Conservation (phyloP, 2,113 vertebrate species). For the Pseudopodoces humilis region DNA sequence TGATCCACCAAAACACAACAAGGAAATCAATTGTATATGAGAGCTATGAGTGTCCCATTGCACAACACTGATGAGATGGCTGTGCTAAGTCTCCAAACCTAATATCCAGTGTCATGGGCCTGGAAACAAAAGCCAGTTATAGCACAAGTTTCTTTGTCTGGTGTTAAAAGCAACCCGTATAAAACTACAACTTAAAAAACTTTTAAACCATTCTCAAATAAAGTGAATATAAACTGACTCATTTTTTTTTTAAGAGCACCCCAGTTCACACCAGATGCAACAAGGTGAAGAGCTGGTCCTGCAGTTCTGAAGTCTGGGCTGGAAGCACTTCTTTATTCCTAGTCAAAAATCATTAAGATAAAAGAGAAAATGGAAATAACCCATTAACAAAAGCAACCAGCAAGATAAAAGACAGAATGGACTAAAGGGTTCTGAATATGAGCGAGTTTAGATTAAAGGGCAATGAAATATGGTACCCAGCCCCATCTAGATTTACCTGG, state of each 20-base stretch:
- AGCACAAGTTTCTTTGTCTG: not conserved
- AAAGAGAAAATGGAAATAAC: slow-evolving; percentile 21
- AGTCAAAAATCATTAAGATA: not conserved
- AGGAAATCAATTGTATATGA: not conserved
- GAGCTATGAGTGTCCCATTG: not conserved
- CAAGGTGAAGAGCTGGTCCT: not conserved
- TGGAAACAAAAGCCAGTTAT: not conserved
- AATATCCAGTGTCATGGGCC: slow-evolving; percentile 9
- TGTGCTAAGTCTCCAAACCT: not conserved
- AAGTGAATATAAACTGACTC: not conserved
- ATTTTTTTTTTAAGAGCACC: not conserved
- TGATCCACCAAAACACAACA: not conserved
- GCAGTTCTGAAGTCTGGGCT: not conserved
- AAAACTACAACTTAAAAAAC: not conserved
- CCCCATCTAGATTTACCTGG: slow-evolving; percentile 3
- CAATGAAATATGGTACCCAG: not conserved
- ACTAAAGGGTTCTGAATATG: not conserved
- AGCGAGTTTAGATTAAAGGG: not conserved
- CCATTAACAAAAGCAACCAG: not conserved
- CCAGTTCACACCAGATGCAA: not conserved
- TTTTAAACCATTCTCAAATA: not conserved
- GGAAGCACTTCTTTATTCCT: not conserved
- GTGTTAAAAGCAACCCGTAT: not conserved
- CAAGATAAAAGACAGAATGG: slow-evolving; percentile 12
- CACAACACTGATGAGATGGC: not conserved